These are phyloP conservation scores for Catagonus wagneri DNA, from an alignment of 2,113 vertebrate species.

Conservation along the genomic window DNA sequence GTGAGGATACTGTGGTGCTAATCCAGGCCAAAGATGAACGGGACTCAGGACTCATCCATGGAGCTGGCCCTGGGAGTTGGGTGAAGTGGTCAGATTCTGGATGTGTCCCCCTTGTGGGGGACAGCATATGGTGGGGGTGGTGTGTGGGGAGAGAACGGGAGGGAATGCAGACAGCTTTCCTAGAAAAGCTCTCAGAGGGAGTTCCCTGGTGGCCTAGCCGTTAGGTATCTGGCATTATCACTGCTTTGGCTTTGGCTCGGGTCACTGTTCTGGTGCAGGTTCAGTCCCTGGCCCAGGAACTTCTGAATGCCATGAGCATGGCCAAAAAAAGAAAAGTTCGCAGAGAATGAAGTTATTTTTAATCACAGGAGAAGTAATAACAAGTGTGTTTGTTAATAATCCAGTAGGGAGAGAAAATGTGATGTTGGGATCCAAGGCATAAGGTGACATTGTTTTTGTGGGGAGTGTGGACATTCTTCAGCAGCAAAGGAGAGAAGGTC, in stretches of 20 bases:
- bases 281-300: too few species aligned
- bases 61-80: background rate
- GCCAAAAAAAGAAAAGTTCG: background rate
- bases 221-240: too few species aligned
- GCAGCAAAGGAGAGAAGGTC: background rate
- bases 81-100: background rate
- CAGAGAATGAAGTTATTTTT: background rate
- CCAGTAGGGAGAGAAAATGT: background rate
- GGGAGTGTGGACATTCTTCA: background rate
- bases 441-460: background rate
- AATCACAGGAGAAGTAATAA: background rate
- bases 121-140: background rate
- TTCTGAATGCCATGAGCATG: too few species aligned
- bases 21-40: background rate
- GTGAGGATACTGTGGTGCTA: background rate
- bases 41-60: background rate
- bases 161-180: background rate
- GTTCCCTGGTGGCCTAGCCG: too few species aligned
- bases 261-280: too few species aligned
- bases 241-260: too few species aligned
- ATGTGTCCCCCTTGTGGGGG: background rate
- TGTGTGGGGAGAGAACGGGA: background rate
- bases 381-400: background rate
- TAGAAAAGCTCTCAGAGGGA: background rate
- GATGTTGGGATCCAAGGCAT: background rate